Evolutionary conservation across 2,113 vertebrate genomes (phyloP).

Genomic region (Forbesichthys agassizii): DNA sequence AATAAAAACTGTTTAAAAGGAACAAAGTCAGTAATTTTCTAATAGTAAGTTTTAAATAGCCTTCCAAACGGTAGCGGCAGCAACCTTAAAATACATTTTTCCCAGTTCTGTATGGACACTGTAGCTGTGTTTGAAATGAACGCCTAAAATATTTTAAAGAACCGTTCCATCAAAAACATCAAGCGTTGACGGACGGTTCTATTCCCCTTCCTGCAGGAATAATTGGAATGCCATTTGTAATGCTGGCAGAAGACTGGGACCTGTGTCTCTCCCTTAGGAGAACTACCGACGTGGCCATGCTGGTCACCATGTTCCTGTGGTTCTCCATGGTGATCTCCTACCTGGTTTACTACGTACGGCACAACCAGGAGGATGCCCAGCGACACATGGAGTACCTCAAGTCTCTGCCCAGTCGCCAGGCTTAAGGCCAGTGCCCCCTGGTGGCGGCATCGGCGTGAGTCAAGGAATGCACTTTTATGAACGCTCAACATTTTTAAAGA

Average conservation of each 20-base stretch:
- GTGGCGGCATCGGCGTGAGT: no score
- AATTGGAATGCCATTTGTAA: constrained; percentile 74
- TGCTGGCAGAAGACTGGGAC: constrained; percentile 74
- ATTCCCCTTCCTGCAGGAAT: constrained; percentile 51
- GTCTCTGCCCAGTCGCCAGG: constrained; percentile 34
- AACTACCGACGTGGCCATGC: constrained; percentile 47
- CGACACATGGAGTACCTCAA: constrained; percentile 51
- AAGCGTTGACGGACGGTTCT: neutral
- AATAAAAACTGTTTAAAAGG: no score
- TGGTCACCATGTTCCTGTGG: constrained; percentile 61
- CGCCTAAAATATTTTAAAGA: no score
- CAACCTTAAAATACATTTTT: no score
- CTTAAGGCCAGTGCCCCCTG: neutral
- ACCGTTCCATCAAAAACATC: no score
- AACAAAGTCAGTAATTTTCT: no score
- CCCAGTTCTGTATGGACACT: no score
- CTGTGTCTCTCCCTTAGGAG: constrained; percentile 68
- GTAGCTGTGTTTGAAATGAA: no score
- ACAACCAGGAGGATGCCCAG: constrained; percentile 36
- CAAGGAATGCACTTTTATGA: no score
- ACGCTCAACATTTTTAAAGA: no score
- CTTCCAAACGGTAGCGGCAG: no score
- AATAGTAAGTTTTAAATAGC: no score
- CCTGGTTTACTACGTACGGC: constrained; percentile 48
- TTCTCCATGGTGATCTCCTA: constrained; percentile 50